Base-by-base conservation (phyloP, 2,113 vertebrate species). In the Puntigrus tetrazona region DNA sequence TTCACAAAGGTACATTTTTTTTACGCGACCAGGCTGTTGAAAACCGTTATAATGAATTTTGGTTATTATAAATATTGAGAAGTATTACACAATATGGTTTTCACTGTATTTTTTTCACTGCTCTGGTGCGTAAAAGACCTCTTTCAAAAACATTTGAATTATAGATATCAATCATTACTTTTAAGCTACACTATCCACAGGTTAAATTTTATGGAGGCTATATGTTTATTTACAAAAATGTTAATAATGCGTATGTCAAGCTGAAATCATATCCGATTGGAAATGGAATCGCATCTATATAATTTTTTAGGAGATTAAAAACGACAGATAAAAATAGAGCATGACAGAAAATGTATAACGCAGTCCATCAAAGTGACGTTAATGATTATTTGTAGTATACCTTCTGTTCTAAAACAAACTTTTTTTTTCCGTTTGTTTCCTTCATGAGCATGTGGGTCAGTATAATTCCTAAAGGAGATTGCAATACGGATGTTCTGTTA, bases 401-500 rank as follows among this genome's bases (percentile, higher is more conserved):
- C 1, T 4, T 75, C n/a, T 75, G 43, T 16, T 75, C 72, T 50
- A 47, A 57, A 57, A 31, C 45, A 52, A 75, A 75, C 25, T 14
- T 16, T 7, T 7, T n/a, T n/a, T 45, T 18, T n/a, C n/a, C n/a
- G n/a, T 14, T 27, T 20, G 16, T 20, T 50, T 7, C 9, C 55
- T 78, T 57, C 11, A 34, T 14, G 22, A 9, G 47, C 18, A 59
- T 78, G 75, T 47, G 63, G 78, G 47, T 77, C 72, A 50, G 7
- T 50, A 29, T 63, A 50, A 55, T 29, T 79, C 78, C 72, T 69
- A 69, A 85, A 47, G 41, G 22, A n/a, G 65, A 67, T 78, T 79
- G 83, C 70, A 77, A 81, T 80, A 74, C 59, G 5, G 4, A 45
- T 67, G 65, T 82, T 85, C 38, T 78, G 83, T 84, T 50, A 47